Conservation (phyloP, 1,140 invertebrate species). For the Saxidomus purpurata region DNA sequence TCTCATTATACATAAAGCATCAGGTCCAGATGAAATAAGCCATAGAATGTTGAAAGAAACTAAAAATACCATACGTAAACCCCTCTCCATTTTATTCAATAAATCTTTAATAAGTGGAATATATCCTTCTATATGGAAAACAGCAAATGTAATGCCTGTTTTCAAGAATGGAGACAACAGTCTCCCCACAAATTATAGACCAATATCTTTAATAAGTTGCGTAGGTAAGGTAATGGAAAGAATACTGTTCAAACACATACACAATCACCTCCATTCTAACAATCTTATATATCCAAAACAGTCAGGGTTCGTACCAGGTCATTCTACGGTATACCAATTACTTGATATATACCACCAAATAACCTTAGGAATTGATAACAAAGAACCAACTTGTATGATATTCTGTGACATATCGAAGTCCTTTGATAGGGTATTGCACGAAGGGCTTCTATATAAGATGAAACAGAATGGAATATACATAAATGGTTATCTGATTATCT, state of each 20-base stretch:
- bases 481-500: background rate
- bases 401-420: conserved; percentile 15
- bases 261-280: conserved; percentile 47
- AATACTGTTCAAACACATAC: conserved; percentile 54
- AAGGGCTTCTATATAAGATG: background rate
- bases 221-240: conserved; percentile 62
- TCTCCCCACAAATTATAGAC: conserved; percentile 53
- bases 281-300: conserved; percentile 44
- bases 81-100: conserved; percentile 46
- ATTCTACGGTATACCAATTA: conserved; percentile 58
- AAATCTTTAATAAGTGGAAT: conserved; percentile 1
- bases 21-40: conserved; percentile 40
- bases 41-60: too few species aligned
- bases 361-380: background rate
- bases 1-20: conserved; percentile 41
- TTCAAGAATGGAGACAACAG: conserved; percentile 63
- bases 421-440: conserved; percentile 9
- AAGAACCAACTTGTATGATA: conserved; percentile 37
- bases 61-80: conserved; percentile 19
- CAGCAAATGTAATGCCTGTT: conserved; percentile 52
- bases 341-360: conserved; percentile 58
- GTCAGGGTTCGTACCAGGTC: conserved; percentile 39
- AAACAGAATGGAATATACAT: background rate
- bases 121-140: conserved; percentile 41
- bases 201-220: too few species aligned